phyloP scores from a whole-genome alignment of 2,888 invertebrate genomes.

The Drosophila dives region DNA sequence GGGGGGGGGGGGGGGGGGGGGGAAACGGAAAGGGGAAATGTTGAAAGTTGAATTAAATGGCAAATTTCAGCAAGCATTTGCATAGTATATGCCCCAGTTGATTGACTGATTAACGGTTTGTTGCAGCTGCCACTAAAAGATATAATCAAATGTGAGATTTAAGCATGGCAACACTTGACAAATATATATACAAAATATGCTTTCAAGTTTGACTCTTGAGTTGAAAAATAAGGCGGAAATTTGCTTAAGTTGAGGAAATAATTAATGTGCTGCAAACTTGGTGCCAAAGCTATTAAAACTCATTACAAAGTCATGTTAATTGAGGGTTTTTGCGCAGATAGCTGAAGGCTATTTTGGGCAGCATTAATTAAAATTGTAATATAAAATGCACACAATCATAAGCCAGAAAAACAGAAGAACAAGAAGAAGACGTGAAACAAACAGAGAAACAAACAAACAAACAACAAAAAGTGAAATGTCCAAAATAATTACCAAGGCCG shows the following conservation, averaged over 20 bases:
- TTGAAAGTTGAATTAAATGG: too few species aligned
- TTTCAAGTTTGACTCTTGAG: neutral
- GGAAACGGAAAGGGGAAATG: neutral
- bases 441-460: neutral
- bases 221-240: neutral
- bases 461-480: conserved; percentile 40
- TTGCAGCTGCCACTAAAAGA: neutral
- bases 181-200: neutral
- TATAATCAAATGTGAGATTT: too few species aligned
- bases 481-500: conserved; percentile 50
- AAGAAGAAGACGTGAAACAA: neutral
- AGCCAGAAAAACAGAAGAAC: conserved; percentile 25
- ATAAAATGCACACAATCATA: conserved; percentile 44
- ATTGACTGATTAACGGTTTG: conserved; percentile 44
- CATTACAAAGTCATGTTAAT: conserved; percentile 59
- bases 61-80: conserved; percentile 20
- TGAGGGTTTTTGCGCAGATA: conserved; percentile 19
- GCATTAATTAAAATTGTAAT: conserved; percentile 53
- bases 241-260: neutral
- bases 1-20: too few species aligned
- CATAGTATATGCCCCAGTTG: conserved; percentile 44
- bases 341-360: conserved; percentile 17
- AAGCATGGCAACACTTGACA: too few species aligned
- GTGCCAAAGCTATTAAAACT: conserved; percentile 45
- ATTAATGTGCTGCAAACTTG: conserved; percentile 35